phyloP scores from a whole-genome alignment of 2,113 vertebrate genomes.

The Sakesphorus luctuosus region DNA sequence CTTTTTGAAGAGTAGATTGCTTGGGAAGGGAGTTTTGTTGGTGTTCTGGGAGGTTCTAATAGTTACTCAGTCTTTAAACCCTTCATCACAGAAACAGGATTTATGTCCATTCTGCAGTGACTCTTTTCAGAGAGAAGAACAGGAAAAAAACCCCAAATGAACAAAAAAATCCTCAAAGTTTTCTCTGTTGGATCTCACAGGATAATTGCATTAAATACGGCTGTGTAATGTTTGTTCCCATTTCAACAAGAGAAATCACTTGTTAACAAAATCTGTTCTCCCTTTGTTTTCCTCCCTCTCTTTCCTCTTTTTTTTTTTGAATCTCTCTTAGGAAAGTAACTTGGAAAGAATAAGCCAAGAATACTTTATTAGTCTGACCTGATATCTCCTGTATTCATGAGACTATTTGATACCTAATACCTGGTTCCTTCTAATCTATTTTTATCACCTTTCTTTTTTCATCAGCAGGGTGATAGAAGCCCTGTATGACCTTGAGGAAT shows the following conservation, averaged over 20 bases:
- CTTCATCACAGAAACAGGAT: background rate
- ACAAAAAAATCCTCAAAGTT: background rate
- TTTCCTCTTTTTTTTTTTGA: background rate
- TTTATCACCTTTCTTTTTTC: background rate
- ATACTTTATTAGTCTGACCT: background rate
- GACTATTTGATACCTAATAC: background rate
- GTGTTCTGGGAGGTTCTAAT: background rate
- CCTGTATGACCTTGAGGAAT: background rate
- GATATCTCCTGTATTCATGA: background rate
- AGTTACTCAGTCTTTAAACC: background rate
- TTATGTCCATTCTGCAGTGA: background rate
- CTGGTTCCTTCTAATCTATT: background rate
- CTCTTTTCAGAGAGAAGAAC: background rate
- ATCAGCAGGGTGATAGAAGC: background rate
- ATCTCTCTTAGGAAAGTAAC: background rate
- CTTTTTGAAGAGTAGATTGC: background rate
- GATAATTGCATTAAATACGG: background rate
- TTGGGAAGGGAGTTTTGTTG: background rate
- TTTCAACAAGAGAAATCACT: background rate
- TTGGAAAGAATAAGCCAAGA: background rate
- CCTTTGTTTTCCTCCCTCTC: background rate
- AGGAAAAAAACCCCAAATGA: fast-evolving
- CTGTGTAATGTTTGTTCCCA: background rate
- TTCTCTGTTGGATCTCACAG: background rate
- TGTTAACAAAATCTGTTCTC: background rate